Evolutionary conservation across 2,888 invertebrate species (phyloP).

Genomic region (Lomographa bimaculata): DNA sequence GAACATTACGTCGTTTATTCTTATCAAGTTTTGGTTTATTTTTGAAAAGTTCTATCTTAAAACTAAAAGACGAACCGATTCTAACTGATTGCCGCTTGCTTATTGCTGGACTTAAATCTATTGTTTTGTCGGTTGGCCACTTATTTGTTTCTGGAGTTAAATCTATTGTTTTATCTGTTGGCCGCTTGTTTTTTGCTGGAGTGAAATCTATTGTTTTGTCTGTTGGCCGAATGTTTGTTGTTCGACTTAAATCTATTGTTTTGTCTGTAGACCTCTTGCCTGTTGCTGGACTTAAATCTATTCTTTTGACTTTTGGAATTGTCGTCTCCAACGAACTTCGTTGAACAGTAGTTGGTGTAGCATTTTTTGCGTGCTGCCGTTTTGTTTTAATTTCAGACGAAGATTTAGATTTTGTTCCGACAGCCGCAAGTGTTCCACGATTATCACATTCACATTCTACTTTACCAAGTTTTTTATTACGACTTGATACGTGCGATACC

Average conservation of each 20-base stretch:
- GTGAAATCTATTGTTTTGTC: conserved; percentile 1
- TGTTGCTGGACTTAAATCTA: not conserved
- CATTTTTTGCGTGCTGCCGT: too few species aligned
- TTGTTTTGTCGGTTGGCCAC: not conserved
- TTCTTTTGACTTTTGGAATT: too few species aligned
- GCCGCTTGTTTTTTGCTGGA: not conserved
- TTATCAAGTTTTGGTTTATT: conserved; percentile 1
- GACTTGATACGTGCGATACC: too few species aligned
- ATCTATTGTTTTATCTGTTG: not conserved
- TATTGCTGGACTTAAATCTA: too few species aligned
- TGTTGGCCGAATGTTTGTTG: not conserved
- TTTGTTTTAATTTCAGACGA: too few species aligned
- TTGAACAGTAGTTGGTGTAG: conserved; percentile 5
- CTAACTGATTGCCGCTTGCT: not conserved
- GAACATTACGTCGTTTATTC: not conserved
- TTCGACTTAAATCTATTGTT: conserved; percentile 1
- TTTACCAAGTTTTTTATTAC: too few species aligned
- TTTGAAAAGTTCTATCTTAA: conserved; percentile 11
- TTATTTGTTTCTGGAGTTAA: not conserved
- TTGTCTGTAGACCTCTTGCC: not conserved
- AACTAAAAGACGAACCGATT: conserved; percentile 9
- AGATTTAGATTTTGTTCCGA: conserved; percentile 16
- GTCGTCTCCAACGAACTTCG: too few species aligned
- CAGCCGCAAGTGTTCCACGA: conserved; percentile 1
- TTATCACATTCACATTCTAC: too few species aligned